A percentile compares a stretch with the other conserved stretches of the same genome.
phyloP scores from a whole-genome alignment of 1,140 invertebrate species.

The Ostrea denselamellosa region DNA sequence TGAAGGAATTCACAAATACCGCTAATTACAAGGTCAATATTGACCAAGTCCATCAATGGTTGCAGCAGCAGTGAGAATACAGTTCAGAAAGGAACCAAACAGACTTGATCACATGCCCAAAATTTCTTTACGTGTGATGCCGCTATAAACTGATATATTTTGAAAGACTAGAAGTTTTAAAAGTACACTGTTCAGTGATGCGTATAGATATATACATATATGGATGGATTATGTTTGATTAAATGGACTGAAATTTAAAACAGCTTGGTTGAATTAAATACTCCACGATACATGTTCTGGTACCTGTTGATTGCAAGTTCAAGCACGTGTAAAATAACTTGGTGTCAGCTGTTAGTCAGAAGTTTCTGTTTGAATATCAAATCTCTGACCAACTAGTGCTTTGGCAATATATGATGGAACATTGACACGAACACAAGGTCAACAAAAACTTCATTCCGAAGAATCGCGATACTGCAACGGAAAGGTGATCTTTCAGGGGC shows the following conservation, averaged over 20 bases:
- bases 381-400: neutral
- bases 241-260: neutral
- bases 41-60: neutral
- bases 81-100: neutral
- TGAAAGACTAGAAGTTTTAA: neutral
- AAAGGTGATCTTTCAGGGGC: neutral
- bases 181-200: neutral
- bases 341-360: neutral
- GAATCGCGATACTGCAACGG: neutral
- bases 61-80: neutral
- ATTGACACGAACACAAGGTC: neutral
- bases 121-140: neutral
- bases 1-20: neutral
- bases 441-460: neutral
- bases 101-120: neutral
- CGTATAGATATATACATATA: neutral
- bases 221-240: neutral
- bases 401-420: neutral
- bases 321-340: constrained; percentile 18
- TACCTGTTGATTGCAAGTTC: constrained; percentile 35
- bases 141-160: neutral
- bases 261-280: neutral
- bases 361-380: constrained; percentile 14
- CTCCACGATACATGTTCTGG: neutral
- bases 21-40: constrained; percentile 20